Base-by-base conservation (phyloP, 2,113 vertebrate genomes). In the Coturnix japonica region DNA sequence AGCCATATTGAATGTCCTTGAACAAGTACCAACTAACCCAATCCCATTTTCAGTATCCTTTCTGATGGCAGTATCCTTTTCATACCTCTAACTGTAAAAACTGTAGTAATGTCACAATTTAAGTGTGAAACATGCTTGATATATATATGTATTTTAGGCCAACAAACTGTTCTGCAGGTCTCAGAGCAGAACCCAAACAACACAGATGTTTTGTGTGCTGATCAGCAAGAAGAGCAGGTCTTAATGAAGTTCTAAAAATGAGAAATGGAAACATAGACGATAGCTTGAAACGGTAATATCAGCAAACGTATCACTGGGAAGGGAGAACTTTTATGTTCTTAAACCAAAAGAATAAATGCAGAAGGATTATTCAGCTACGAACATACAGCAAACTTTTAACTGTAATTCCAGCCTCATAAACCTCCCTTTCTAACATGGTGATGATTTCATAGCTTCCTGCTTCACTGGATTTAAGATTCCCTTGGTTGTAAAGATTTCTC, bases 401-500 rank as follows among this genome's bases (percentile, higher is more conserved):
- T 64, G 23, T 60, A 87, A 89, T 59, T 59, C 49, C 35, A 49
- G 6, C 51, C 60, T 64, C 85, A 70, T 28, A 93, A 87, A 51
- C 9, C 10, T 82, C 53, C 14, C 13, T 41, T 87, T 77, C 74
- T 85, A 92, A 87, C 25, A 4, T 33, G 60, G 13, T 33, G 41
- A 74, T 78, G 39, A 69, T 37, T 91, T 94, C 75, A 75, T 30
- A 79, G 28, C 31, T 76, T 80, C n/a, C 41, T 80, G 51, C 71
- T 94, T 89, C 75, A 82, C 2, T 82, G 35, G 23, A 30, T 92
- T 95, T 91, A 93, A 92, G 56, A 89, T 59, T 87, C 61, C 56
- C 67, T 72, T 44, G 6, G 35, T 31, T 89, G 25, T 60, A 65
- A 83, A 92, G 46, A 90, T 67, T 85, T 85, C 82, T 81, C 47